Conservation (phyloP, 2,113 vertebrate species). For the Heterochromis multidens region DNA sequence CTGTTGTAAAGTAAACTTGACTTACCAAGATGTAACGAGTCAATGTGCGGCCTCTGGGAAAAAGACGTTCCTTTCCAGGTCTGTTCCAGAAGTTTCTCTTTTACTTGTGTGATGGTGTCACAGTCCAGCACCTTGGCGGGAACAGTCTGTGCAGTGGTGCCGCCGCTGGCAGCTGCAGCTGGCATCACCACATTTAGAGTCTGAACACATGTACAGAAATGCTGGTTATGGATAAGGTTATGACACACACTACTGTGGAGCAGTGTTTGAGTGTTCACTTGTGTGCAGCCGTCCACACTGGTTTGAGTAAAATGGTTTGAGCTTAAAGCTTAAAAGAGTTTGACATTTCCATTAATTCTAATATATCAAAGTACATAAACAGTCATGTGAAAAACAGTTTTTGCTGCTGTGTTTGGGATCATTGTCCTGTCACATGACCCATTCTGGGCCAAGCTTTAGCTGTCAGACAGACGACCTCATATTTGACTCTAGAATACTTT, state of each 20-base stretch:
- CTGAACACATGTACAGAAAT: constrained; percentile 56
- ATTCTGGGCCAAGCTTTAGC: too few species aligned
- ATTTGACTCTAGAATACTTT: too few species aligned
- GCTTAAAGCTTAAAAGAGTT: neutral
- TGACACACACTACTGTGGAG: neutral
- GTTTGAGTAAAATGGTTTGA: neutral
- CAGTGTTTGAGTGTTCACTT: neutral
- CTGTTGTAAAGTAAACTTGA: neutral
- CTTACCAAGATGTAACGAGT: constrained; percentile 89
- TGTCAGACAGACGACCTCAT: too few species aligned
- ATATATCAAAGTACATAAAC: neutral
- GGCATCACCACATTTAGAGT: constrained; percentile 87
- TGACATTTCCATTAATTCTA: neutral
- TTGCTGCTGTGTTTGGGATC: neutral
- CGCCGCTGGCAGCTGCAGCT: constrained; percentile 64
- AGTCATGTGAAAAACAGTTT: neutral
- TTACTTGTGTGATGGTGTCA: constrained; percentile 96
- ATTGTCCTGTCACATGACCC: neutral
- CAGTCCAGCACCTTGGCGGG: constrained; percentile 92
- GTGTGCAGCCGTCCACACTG: neutral
- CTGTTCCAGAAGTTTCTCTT: constrained; percentile 98
- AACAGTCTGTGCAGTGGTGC: constrained; percentile 72
- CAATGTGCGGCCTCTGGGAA: constrained; percentile 86
- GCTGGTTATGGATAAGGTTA: neutral
- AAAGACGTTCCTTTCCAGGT: constrained; percentile 88